Evolutionary conservation across 2,113 vertebrate species (phyloP).

Genomic region (Colaptes auratus): DNA sequence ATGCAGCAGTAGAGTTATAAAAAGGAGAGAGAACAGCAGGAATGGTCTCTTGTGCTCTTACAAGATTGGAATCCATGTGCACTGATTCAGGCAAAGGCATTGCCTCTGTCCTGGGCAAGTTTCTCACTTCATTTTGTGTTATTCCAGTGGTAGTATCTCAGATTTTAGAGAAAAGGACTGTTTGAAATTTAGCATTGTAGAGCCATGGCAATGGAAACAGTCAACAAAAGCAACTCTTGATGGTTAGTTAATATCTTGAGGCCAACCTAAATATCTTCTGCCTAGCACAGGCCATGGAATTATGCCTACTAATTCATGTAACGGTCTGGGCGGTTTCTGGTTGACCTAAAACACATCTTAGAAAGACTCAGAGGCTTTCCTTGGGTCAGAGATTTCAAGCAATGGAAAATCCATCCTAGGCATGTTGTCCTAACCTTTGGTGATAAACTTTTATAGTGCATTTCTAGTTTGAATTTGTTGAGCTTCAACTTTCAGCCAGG

Average conservation of each 20-base stretch:
- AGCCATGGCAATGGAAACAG: neutral
- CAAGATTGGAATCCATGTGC: neutral
- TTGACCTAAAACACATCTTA: neutral
- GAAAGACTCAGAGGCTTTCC: neutral
- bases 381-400: neutral
- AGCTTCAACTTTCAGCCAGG: neutral
- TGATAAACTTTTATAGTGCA: neutral
- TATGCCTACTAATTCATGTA: neutral
- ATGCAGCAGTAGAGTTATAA: neutral
- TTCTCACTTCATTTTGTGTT: neutral
- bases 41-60: neutral
- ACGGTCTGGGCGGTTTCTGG: neutral
- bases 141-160: neutral
- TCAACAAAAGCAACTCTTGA: neutral
- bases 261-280: neutral
- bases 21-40: neutral
- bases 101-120: neutral
- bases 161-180: neutral
- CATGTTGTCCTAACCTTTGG: neutral
- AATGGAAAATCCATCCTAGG: neutral
- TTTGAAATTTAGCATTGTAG: neutral
- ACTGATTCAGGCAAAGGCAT: neutral
- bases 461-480: constrained; percentile 11
- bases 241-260: neutral
- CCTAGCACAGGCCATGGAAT: neutral